A percentile compares a stretch with the other conserved stretches of the same genome.
These are phyloP conservation scores for Dipodomys spectabilis DNA, from an alignment of 2,113 vertebrate species.

Conservation along the genomic window DNA sequence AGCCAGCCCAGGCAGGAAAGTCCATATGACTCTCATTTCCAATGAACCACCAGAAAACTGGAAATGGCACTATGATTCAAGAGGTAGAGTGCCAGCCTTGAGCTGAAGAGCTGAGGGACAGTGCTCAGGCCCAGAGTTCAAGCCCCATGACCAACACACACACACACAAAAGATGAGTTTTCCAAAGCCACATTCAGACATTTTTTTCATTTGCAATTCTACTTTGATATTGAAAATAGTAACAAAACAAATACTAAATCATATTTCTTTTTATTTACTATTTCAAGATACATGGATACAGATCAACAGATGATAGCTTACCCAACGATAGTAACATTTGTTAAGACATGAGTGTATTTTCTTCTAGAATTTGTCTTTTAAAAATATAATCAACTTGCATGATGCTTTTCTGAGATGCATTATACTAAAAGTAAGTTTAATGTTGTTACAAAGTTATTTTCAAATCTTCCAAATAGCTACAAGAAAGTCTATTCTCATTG, in stretches of 20 bases:
- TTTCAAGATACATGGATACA: conserved; percentile 18
- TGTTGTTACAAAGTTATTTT: conserved; percentile 17
- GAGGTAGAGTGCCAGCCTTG: too few species aligned
- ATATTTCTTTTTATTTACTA: conserved; percentile 49
- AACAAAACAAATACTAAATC: not conserved
- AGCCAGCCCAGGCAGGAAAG: too few species aligned
- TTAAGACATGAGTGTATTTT: conserved; percentile 9
- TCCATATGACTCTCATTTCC: too few species aligned
- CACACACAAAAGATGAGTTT: not conserved
- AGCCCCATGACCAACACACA: too few species aligned
- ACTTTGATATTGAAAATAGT: not conserved
- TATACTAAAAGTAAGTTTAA: not conserved
- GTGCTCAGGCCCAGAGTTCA: too few species aligned
- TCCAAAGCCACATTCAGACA: conserved; percentile 5
- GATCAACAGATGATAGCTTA: not conserved
- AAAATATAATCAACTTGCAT: conserved; percentile 1
- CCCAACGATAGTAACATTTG: not conserved
- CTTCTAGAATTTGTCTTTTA: conserved; percentile 41
- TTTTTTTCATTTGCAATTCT: not conserved
- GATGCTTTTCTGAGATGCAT: conserved; percentile 1
- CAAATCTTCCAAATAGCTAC: conserved; percentile 19
- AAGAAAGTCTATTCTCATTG: conserved; percentile 22
- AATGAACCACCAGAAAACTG: too few species aligned
- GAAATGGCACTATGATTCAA: too few species aligned
- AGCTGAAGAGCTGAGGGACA: too few species aligned